Base-by-base conservation (phyloP, 2,797 vertebrate species). In the Lycodopsis pacificus region DNA sequence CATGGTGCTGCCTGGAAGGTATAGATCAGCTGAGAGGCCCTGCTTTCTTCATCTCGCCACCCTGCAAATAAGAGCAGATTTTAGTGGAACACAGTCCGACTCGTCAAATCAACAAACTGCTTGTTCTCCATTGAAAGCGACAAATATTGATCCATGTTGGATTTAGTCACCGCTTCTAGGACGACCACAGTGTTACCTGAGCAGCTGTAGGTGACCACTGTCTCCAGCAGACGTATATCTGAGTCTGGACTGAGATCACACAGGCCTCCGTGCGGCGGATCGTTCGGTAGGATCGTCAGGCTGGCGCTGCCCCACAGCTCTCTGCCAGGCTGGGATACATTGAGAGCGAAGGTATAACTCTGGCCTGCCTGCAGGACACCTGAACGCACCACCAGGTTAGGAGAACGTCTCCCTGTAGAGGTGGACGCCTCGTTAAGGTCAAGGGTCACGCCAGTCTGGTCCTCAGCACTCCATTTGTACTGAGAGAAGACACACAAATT, bases 11-110 rank as follows among this genome's bases (percentile, higher is more conserved):
- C 94, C 67, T 94, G 93, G 68, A 97, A 84, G 4, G 89, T 89
- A 68, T 95, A 97, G 62, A 96, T 94, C 38, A 96, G 77, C 92
- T 96, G 95, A 80, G 90, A 81, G n/a, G 77, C 46, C 14, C 81
- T 71, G 25, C 40, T 84, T 30, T 93, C 87, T 53, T 87, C 86
- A 85, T 90, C 89, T 64, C 68, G 59, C 96, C 95, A 96, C 1
- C 95, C 96, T 96, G 89, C 3, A 64, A 73, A 57, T 75, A 38
- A 72, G 2, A 66, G 61, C 22, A 73, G 53, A 77, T 40, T 14
- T 63, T 32, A 32, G 32, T 0, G 1, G 44, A 68, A 27, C 22
- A 34, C 4, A 20, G 51, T 62, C 7, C 30, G 42, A 49, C n/a
- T 14, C 2, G 14, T 46, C 13, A 17, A 46, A 46, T 40, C 38